phyloP scores from a whole-genome alignment of 2,888 invertebrate genomes.

The Silvanus unidentatus region DNA sequence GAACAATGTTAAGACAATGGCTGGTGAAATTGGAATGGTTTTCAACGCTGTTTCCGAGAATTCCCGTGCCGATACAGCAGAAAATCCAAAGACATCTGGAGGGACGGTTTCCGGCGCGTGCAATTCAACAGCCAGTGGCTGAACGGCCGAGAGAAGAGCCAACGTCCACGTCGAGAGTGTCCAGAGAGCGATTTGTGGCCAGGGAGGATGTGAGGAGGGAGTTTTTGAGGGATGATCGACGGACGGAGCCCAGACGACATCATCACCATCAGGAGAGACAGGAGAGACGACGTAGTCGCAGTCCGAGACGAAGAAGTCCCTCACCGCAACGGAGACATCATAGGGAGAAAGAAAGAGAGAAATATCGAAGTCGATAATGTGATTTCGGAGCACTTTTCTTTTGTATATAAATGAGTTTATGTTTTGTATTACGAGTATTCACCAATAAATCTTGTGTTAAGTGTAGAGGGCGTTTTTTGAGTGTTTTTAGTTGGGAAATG shows the following conservation, averaged over 20 bases:
- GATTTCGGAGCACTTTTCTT: too few species aligned
- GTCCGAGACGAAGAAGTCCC: constrained; percentile 27
- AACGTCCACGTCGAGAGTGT: constrained; percentile 30
- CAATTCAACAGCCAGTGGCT: constrained; percentile 32
- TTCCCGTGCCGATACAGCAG: constrained; percentile 96
- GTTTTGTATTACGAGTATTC: too few species aligned
- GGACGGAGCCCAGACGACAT: constrained; percentile 31
- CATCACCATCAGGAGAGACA: constrained; percentile 29
- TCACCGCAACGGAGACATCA: constrained; percentile 33
- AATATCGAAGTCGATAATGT: constrained; percentile 30
- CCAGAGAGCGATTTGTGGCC: constrained; percentile 27
- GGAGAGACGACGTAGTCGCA: constrained; percentile 17
- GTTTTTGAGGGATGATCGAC: constrained; percentile 37
- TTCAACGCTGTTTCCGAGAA: constrained; percentile 94
- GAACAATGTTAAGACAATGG: constrained; percentile 87
- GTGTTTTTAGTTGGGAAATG: too few species aligned
- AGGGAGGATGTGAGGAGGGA: constrained; percentile 35
- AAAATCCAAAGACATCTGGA: constrained; percentile 72
- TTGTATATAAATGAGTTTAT: too few species aligned
- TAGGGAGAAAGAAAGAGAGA: constrained; percentile 34
- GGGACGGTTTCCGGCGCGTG: constrained; percentile 41
- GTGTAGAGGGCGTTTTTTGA: too few species aligned
- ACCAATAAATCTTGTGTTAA: too few species aligned
- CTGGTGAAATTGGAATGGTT: constrained; percentile 98
- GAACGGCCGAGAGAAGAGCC: constrained; percentile 27